These are phyloP conservation scores for Oplegnathus fasciatus DNA, from an alignment of 2,113 vertebrate genomes.

Conservation along the genomic window DNA sequence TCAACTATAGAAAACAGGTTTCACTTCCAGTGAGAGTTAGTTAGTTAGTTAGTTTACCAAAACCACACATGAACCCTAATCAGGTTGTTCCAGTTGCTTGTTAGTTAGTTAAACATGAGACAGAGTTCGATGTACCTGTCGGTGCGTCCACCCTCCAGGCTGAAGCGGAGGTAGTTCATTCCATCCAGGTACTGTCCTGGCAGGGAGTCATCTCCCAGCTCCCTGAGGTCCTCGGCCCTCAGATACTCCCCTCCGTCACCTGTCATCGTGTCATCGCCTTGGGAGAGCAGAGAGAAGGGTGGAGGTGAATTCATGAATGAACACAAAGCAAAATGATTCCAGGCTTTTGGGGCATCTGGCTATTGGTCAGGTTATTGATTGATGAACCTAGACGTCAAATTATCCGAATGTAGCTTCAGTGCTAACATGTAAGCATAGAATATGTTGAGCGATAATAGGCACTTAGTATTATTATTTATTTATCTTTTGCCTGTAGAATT, in stretches of 20 bases:
- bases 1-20: background rate
- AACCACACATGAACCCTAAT: background rate
- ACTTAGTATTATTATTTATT: too few species aligned
- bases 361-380: background rate
- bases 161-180: slow-evolving; percentile 96
- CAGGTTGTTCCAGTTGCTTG: background rate
- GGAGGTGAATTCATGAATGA: background rate
- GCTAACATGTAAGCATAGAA: background rate
- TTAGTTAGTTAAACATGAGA: background rate
- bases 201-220: slow-evolving; percentile 96
- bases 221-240: slow-evolving; percentile 93
- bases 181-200: slow-evolving; percentile 97
- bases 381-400: background rate
- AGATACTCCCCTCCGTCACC: slow-evolving; percentile 97
- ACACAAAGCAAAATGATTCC: background rate
- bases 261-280: slow-evolving; percentile 98
- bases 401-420: background rate
- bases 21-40: background rate
- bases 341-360: too few species aligned
- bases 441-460: background rate
- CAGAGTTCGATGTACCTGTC: slow-evolving; percentile 87
- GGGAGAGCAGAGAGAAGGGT: slow-evolving; percentile 18
- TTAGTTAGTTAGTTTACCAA: background rate
- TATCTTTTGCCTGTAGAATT: background rate
- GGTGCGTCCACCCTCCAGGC: slow-evolving; percentile 91